Evolutionary conservation across 1,140 invertebrate species (phyloP).

Genomic region (Tachypleus tridentatus): DNA sequence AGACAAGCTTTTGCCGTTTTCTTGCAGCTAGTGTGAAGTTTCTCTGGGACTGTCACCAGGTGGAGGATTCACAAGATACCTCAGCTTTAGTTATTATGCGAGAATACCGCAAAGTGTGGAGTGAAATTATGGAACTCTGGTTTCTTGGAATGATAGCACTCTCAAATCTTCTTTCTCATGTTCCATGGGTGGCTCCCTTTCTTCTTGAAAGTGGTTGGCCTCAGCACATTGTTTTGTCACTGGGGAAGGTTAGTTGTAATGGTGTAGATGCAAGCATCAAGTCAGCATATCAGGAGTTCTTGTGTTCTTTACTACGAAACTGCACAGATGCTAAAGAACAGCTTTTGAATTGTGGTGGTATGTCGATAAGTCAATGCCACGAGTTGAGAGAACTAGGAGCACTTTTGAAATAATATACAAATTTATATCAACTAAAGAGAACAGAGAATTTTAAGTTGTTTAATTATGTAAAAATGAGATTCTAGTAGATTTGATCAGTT

Average conservation of each 20-base stretch:
- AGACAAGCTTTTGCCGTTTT: slow-evolving; percentile 21
- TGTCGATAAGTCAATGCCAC: slow-evolving; percentile 65
- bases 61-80: slow-evolving; percentile 64
- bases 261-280: slow-evolving; percentile 66
- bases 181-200: slow-evolving; percentile 83
- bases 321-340: slow-evolving; percentile 55
- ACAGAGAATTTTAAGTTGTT: too few relatives aligned
- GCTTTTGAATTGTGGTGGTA: slow-evolving; percentile 64
- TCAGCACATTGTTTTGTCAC: slow-evolving; percentile 64
- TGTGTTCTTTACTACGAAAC: slow-evolving; percentile 68
- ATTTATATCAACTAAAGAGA: too few relatives aligned
- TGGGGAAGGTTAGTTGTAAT: slow-evolving; percentile 66
- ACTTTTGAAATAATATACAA: too few relatives aligned
- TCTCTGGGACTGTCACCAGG: slow-evolving; percentile 79
- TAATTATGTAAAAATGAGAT: too few relatives aligned
- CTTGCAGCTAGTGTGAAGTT: slow-evolving; percentile 51
- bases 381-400: slow-evolving; percentile 64
- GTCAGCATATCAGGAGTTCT: slow-evolving; percentile 76
- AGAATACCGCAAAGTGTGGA: slow-evolving; percentile 73
- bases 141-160: slow-evolving; percentile 87
- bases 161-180: slow-evolving; percentile 56
- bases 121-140: slow-evolving; percentile 79
- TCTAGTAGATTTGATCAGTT: too few relatives aligned
- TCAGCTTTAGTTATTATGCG: slow-evolving; percentile 61
- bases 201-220: slow-evolving; percentile 84